These are phyloP conservation scores for Labeo catla DNA, from an alignment of 2,113 vertebrate genomes.

Conservation along the genomic window DNA sequence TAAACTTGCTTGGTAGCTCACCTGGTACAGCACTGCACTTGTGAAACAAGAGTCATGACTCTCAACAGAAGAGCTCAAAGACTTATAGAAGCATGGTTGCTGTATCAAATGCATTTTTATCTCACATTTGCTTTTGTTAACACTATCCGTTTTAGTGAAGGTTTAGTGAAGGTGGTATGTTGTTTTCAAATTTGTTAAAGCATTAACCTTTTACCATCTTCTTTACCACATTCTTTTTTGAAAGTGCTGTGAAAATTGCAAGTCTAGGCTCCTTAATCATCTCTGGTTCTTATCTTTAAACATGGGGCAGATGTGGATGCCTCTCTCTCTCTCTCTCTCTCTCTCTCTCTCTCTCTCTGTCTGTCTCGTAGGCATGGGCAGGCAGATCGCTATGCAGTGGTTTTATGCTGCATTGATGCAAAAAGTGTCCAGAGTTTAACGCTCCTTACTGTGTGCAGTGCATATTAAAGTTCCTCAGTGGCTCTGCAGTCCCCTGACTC, in stretches of 20 bases:
- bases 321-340: neutral
- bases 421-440: slow-evolving; percentile 32
- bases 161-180: neutral
- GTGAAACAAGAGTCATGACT: too few relatives aligned
- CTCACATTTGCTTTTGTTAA: neutral
- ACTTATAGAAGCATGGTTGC: neutral
- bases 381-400: slow-evolving; percentile 36
- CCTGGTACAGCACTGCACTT: neutral
- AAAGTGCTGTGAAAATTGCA: neutral
- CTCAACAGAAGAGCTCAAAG: neutral
- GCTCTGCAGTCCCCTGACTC: slow-evolving; percentile 5
- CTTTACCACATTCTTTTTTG: neutral
- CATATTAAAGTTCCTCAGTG: slow-evolving; percentile 42
- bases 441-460: slow-evolving; percentile 38
- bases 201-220: neutral
- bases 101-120: neutral
- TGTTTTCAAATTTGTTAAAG: neutral
- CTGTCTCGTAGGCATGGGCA: slow-evolving; percentile 1
- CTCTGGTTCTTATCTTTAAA: neutral
- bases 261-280: neutral
- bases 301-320: neutral
- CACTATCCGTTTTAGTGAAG: neutral
- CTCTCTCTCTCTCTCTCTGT: neutral
- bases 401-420: slow-evolving; percentile 44
- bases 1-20: neutral